phyloP scores from a whole-genome alignment of 92 coral and sea anemone genomes.

The Diadumene lineata region DNA sequence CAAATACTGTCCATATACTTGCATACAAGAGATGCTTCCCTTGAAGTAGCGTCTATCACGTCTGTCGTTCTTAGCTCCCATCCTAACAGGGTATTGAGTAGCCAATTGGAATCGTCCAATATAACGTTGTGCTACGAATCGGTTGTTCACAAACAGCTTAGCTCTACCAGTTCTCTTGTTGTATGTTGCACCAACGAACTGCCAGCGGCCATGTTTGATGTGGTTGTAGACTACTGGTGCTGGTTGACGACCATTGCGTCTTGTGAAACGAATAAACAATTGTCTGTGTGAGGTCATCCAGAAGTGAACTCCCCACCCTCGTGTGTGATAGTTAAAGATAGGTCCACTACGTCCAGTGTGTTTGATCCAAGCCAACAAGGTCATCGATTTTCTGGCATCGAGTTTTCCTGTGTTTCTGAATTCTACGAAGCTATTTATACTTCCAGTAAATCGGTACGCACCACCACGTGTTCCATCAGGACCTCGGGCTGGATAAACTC shows the following conservation, averaged over 20 bases:
- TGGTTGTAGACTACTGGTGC: slow-evolving; percentile 16
- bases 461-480: slow-evolving; percentile 62
- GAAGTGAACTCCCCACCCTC: slow-evolving; percentile 55
- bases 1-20: background rate
- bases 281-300: slow-evolving; percentile 47
- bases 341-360: slow-evolving; percentile 67
- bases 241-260: slow-evolving; percentile 33
- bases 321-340: slow-evolving; percentile 58
- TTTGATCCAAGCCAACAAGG: slow-evolving; percentile 56
- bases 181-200: slow-evolving; percentile 50
- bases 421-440: slow-evolving; percentile 54
- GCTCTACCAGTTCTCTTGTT: slow-evolving; percentile 35
- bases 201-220: slow-evolving; percentile 35
- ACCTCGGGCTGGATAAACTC: slow-evolving; percentile 49
- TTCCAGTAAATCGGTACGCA: slow-evolving; percentile 57
- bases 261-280: slow-evolving; percentile 43
- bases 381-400: slow-evolving; percentile 47
- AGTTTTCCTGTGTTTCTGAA: slow-evolving; percentile 58
- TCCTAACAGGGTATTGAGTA: slow-evolving; percentile 43
- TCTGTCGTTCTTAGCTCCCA: slow-evolving; percentile 42
- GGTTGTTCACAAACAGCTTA: slow-evolving; percentile 34
- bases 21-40: slow-evolving; percentile 33
- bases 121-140: slow-evolving; percentile 22
- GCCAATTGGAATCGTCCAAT: slow-evolving; percentile 44
- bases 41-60: slow-evolving; percentile 55